These are phyloP conservation scores for Aurelia sp. DNA, from an alignment of 30 jellyfish, hydroid and myxozoan genomes.

Conservation along the genomic window DNA sequence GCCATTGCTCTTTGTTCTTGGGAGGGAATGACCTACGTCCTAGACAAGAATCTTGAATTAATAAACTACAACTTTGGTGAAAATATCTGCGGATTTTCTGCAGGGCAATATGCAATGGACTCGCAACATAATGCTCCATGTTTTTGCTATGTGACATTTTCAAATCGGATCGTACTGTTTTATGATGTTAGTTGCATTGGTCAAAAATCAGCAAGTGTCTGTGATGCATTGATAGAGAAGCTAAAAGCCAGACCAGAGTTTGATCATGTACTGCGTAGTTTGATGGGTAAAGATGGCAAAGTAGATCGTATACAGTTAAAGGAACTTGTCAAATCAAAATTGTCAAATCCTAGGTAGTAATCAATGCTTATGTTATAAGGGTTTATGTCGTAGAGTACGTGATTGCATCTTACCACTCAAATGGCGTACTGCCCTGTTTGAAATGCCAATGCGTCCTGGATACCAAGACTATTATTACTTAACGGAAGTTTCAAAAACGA, in stretches of 20 bases:
- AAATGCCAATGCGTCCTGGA: too few relatives aligned
- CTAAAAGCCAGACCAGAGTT: slow-evolving; percentile 37
- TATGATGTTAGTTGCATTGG: slow-evolving; percentile 54
- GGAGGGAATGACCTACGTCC: slow-evolving; percentile 92
- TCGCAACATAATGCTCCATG: slow-evolving; percentile 71
- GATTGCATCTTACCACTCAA: too few relatives aligned
- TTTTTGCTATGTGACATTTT: slow-evolving; percentile 83
- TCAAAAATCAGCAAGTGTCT: slow-evolving; percentile 63
- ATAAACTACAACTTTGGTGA: slow-evolving; percentile 78
- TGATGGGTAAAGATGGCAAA: slow-evolving; percentile 56
- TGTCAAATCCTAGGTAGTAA: neutral
- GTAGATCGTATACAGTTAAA: slow-evolving; percentile 54
- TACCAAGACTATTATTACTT: too few relatives aligned
- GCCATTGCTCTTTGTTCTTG: slow-evolving; percentile 82
- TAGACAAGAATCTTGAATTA: slow-evolving; percentile 58
- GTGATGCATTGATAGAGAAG: slow-evolving; percentile 68
- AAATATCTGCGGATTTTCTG: slow-evolving; percentile 88
- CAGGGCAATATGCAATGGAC: slow-evolving; percentile 83
- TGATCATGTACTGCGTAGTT: slow-evolving; percentile 21
- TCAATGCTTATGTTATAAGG: too few relatives aligned
- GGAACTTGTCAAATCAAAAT: slow-evolving; percentile 37
- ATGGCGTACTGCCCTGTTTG: too few relatives aligned
- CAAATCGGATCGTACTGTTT: slow-evolving; percentile 73
- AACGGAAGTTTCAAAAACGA: too few relatives aligned
- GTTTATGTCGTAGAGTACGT: too few relatives aligned